Conservation (phyloP, 2,888 invertebrate species). For the Operophtera brumata region DNA sequence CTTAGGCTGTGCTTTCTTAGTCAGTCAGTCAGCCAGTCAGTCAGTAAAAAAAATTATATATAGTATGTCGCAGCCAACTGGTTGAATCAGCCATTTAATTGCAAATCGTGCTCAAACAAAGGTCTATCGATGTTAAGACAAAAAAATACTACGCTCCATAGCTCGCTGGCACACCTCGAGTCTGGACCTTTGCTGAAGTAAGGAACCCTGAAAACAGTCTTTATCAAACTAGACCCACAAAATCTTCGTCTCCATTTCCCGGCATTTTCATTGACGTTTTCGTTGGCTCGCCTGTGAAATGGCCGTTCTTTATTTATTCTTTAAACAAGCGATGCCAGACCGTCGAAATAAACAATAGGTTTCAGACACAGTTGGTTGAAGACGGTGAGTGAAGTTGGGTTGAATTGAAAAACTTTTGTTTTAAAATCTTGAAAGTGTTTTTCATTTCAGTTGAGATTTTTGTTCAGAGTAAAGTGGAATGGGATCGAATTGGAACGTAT, state of each 20-base stretch:
- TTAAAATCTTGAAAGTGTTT: conserved; percentile 16
- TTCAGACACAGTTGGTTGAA: conserved; percentile 10
- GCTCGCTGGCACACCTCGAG: no score
- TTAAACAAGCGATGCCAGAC: conserved; percentile 7
- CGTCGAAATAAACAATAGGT: conserved; percentile 14
- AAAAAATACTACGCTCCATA: no score
- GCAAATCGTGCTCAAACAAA: no score
- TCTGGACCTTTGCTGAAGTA: no score
- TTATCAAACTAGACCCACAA: not conserved
- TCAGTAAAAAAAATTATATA: no score
- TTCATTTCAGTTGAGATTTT: conserved; percentile 5
- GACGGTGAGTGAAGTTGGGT: conserved; percentile 12
- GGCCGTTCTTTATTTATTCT: conserved; percentile 12
- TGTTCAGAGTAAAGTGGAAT: conserved; percentile 3
- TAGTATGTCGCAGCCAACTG: no score
- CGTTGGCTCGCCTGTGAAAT: conserved; percentile 12
- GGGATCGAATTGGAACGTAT: not conserved
- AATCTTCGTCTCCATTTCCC: not conserved
- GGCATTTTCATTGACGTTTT: conserved; percentile 2
- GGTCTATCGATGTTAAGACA: no score
- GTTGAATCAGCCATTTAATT: no score
- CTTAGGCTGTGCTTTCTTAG: no score
- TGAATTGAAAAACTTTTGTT: conserved; percentile 23
- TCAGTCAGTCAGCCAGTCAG: no score
- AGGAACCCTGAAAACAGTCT: not conserved